These are phyloP conservation scores for Acrocephalus arundinaceus DNA, from an alignment of 2,113 vertebrate species.

Conservation along the genomic window DNA sequence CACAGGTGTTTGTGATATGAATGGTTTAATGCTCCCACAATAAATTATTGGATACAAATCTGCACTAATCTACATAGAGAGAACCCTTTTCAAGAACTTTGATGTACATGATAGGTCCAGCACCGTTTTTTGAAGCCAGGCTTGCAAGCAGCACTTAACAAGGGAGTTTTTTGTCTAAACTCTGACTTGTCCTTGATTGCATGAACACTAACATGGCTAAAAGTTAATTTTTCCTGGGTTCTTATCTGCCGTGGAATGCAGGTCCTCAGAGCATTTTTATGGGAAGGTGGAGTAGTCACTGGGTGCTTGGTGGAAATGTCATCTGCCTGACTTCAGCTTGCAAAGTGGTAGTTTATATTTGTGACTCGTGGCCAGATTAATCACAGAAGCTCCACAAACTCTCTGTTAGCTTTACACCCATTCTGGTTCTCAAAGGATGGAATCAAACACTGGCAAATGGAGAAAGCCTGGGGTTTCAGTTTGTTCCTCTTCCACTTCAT, in stretches of 20 bases:
- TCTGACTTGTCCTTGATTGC: not conserved
- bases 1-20: constrained; percentile 80
- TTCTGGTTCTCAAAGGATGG: not conserved
- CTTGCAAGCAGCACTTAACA: not conserved
- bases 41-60: constrained; percentile 75
- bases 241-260: not conserved
- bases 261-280: not conserved
- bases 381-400: not conserved
- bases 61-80: constrained; percentile 52
- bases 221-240: not conserved
- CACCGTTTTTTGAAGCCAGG: not conserved
- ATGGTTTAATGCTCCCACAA: constrained; percentile 72
- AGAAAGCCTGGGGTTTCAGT: not conserved
- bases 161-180: not conserved
- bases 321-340: not conserved
- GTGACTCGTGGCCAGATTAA: not conserved
- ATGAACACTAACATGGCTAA: not conserved
- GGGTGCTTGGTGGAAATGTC: not conserved
- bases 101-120: not conserved
- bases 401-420: not conserved
- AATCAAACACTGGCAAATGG: not conserved
- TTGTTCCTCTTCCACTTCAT: not conserved
- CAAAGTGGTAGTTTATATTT: not conserved
- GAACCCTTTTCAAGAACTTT: constrained; percentile 60
- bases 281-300: not conserved